Evolutionary conservation across 2,113 vertebrate genomes (phyloP), one percentile per base, ranked within the genome.

Genomic region (Sciurus niger): DNA sequence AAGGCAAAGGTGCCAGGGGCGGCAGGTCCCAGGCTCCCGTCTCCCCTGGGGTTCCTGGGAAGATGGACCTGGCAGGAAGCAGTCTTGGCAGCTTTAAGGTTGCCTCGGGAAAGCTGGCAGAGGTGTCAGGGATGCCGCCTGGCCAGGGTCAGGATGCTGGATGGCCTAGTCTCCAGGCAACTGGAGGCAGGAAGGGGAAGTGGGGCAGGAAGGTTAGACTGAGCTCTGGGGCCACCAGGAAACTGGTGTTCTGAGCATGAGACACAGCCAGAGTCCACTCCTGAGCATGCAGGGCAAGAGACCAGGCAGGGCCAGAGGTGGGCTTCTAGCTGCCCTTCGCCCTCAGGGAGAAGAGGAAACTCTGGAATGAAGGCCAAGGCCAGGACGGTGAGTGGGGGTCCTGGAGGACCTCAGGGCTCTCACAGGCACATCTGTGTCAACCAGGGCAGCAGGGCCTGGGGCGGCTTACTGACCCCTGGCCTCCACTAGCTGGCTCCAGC

Each of bases 171-270:
- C 95, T 93, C 91, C 43, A 63, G 97, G 82, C 93, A 84, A 24
- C 73, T 25, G 34, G 80, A 89, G 95, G 40, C 96, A 97, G 97
- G 97, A 97, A 97, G 82, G 76, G 97, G 97, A 97, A 97, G 67
- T 55, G 10, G 17, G 80, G 92, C 97, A 96, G 97, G 97, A 98
- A 97, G 95, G 90, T 97, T 94, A 95, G 46, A 11, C 46, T 93
- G 60, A 96, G 79, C 83, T 89, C 30, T 65, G 55, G 67, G 58
- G 76, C 89, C 76, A 53, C 3, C 95, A 97, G 97, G 97, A 97
- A 98, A 94, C 90, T 18, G 40, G 94, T 60, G 79, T 89, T 90
- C 37, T n/a, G 70, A 94, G 91, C 70, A 76, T 58, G 68, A 84
- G 74, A n/a, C 28, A 30, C 60, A 95, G 74, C 76, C 20, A 40